Percentiles rank a stretch among this genome's conserved stretches.
phyloP scores from a whole-genome alignment of 2,797 vertebrate species.

The Sciurus carolinensis region DNA sequence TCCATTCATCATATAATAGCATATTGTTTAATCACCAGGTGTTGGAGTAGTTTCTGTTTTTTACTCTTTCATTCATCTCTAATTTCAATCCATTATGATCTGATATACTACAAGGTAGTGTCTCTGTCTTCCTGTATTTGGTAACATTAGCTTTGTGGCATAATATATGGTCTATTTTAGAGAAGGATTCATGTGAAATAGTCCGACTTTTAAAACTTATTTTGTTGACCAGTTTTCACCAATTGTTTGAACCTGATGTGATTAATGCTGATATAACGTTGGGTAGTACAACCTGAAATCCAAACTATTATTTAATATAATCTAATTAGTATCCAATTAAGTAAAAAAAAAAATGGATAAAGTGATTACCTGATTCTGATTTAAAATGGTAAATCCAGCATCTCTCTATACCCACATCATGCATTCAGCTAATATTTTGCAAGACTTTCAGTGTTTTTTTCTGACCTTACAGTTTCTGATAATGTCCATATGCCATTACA shows the following conservation, averaged over 20 bases:
- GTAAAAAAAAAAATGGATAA: background rate
- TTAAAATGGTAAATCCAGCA: constrained; percentile 37
- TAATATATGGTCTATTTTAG: too few relatives aligned
- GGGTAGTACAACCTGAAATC: background rate
- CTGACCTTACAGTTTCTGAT: background rate
- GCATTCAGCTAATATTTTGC: constrained; percentile 37
- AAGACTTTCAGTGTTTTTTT: background rate
- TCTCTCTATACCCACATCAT: background rate
- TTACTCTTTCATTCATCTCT: too few relatives aligned
- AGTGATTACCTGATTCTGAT: background rate
- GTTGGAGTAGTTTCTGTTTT: too few relatives aligned
- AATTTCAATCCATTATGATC: too few relatives aligned
- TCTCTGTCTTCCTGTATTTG: too few relatives aligned
- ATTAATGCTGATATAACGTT: background rate
- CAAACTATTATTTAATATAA: background rate
- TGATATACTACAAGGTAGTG: too few relatives aligned
- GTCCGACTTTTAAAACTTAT: constrained; percentile 37
- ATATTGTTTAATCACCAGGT: too few relatives aligned
- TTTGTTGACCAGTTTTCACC: background rate
- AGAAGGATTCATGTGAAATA: background rate
- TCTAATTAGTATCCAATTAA: background rate
- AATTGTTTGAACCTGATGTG: background rate
- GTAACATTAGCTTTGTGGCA: too few relatives aligned
- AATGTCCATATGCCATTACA: constrained; percentile 3
- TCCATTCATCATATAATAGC: too few relatives aligned